Base-by-base conservation (phyloP, 53 echinoderm and acorn worm genomes). In the Astropecten irregularis region DNA sequence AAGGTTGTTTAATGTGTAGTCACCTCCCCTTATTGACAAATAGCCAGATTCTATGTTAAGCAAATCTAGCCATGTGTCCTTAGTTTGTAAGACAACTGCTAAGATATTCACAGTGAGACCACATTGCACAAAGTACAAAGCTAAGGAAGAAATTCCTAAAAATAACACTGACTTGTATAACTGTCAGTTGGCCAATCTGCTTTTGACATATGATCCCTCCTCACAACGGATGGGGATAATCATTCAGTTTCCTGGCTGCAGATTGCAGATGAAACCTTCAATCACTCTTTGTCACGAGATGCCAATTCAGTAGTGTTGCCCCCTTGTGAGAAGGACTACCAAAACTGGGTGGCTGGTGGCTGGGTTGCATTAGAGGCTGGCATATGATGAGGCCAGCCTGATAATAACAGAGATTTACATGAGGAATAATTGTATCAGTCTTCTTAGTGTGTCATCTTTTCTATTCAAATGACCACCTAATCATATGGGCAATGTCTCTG, bases 241-340 rank as follows among this genome's bases (percentile, higher is more conserved):
- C 79, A 79, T 62, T 60, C 40, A 38, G 79, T 79, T 79, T 79
- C 79, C 79, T 79, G 79, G 46, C 79, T 15, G 20, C 32, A 39
- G 62, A 39, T 57, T 51, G 34, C 37, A 51, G 74, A 74, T 74
- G 74, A 74, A 79, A 79, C 62, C 61, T 79, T 60, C 79, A 79
- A 79, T 79, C 79, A 79, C 57, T 42, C 79, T 79, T 79, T 79
- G 79, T 79, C 79, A 79, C 79, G 79, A 62, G 79, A 79, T 79
- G 79, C 62, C 79, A 79, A 9, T 79, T 79, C 48, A 6, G 61
- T 40, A 61, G 79, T 33, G 22, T 33, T 19, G 47, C 79, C 53
- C 71, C 61, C 61, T 44, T 62, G 79, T 79, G 62, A 42, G 68
- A 68, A 66, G 57, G 47, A 33, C 60, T 60, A 46, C 46, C 62